Percentiles rank a stretch among this genome's conserved stretches.
Conservation (phyloP, 2,888 invertebrate species). For the Philonicus albiceps region DNA sequence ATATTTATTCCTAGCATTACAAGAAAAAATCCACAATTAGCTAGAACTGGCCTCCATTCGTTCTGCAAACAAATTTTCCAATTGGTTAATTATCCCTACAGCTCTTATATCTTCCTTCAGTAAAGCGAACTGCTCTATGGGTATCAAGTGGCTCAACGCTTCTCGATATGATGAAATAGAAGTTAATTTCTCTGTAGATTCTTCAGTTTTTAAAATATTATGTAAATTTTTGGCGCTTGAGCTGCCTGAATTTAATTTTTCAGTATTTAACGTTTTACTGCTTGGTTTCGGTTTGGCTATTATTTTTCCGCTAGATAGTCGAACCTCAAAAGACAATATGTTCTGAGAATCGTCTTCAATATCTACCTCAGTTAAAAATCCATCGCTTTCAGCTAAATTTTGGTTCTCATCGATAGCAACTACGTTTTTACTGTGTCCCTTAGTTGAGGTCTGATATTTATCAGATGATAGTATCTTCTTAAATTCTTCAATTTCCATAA, state of each 20-base stretch:
- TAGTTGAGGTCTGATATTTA: not conserved
- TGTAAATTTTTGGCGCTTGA: too few relatives aligned
- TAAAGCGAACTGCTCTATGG: conserved; percentile 43
- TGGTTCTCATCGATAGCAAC: not conserved
- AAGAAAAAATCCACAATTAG: not conserved
- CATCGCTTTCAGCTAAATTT: not conserved
- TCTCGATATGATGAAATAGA: conserved; percentile 21
- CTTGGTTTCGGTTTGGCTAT: not conserved
- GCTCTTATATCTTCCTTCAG: conserved; percentile 37
- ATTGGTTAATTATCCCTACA: conserved; percentile 41
- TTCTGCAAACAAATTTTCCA: conserved; percentile 39
- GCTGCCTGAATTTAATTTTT: not conserved
- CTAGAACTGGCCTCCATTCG: not conserved
- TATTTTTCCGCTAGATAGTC: not conserved
- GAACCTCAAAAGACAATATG: not conserved
- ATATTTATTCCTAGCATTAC: too few relatives aligned
- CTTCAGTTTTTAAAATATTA: not conserved
- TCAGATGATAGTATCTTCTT: not conserved
- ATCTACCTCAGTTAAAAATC: not conserved
- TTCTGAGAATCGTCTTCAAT: not conserved
- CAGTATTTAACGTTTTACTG: not conserved
- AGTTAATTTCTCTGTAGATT: not conserved
- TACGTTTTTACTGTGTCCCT: too few relatives aligned
- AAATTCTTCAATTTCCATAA: not conserved
- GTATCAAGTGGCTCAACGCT: conserved; percentile 35